Evolutionary conservation across 2,797 vertebrate genomes (phyloP).

Genomic region (Scomberomorus guttatus): DNA sequence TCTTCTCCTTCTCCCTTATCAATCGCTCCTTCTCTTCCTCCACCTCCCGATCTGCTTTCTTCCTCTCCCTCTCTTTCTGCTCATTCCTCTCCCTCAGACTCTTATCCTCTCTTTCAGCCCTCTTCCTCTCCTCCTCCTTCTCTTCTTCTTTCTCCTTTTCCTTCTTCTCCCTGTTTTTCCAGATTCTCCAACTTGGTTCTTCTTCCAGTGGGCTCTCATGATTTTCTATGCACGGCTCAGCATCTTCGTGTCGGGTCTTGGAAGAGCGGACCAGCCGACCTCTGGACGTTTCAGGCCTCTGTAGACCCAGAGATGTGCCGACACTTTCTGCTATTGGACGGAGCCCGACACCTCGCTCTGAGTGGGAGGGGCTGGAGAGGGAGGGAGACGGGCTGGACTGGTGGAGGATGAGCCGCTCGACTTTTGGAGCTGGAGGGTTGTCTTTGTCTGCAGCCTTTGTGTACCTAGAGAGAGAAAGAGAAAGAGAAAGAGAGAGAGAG

Average conservation of each 20-base stretch:
- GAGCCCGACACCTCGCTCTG: slow-evolving; percentile 29
- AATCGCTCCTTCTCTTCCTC: slow-evolving; percentile 52
- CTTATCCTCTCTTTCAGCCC: slow-evolving; percentile 59
- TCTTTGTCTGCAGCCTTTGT: slow-evolving; percentile 28
- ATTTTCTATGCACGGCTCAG: slow-evolving; percentile 10
- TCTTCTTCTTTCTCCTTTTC: slow-evolving; percentile 48
- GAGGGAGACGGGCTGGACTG: slow-evolving; percentile 60
- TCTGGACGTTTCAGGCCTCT: slow-evolving; percentile 79
- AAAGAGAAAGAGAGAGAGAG: neutral
- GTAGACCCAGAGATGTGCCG: slow-evolving; percentile 28
- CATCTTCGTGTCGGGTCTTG: slow-evolving; percentile 17
- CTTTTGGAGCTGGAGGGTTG: slow-evolving; percentile 16
- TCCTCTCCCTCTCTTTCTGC: slow-evolving; percentile 8
- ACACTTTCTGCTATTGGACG: slow-evolving; percentile 22
- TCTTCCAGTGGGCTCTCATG: slow-evolving; percentile 23
- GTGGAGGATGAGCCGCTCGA: slow-evolving; percentile 72
- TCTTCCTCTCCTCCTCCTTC: slow-evolving; percentile 53
- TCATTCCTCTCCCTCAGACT: slow-evolving; percentile 49
- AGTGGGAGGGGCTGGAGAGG: slow-evolving; percentile 54
- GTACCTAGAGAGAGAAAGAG: slow-evolving; percentile 27
- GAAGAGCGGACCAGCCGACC: slow-evolving; percentile 52
- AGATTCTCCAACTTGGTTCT: slow-evolving; percentile 7
- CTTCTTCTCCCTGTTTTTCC: slow-evolving; percentile 38
- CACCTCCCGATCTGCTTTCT: slow-evolving; percentile 12
- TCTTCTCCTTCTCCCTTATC: slow-evolving; percentile 56